These are phyloP conservation scores for Melinaea marsaeus DNA, from an alignment of 2,888 invertebrate species.

Conservation along the genomic window DNA sequence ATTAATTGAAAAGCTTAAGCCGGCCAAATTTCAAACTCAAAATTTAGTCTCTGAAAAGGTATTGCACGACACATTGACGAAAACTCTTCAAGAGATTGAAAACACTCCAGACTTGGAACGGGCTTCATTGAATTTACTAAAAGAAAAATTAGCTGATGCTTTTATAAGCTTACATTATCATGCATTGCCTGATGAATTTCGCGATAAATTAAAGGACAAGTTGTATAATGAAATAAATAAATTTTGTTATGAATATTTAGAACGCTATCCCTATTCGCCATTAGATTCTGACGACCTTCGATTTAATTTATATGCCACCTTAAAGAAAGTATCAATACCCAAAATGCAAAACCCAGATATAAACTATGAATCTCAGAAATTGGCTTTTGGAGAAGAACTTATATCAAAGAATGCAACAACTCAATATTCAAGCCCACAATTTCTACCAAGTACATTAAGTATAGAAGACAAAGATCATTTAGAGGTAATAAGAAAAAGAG, in stretches of 20 bases:
- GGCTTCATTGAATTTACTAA: constrained; percentile 46
- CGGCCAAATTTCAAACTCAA: constrained; percentile 39
- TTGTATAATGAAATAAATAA: constrained; percentile 43
- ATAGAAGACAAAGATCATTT: constrained; percentile 19
- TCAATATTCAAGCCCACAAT: constrained; percentile 7
- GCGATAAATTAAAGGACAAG: constrained; percentile 40
- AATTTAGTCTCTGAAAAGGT: constrained; percentile 42
- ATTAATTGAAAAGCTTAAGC: constrained; percentile 40
- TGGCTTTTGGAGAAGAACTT: background rate
- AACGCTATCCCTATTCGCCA: constrained; percentile 39
- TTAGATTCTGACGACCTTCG: constrained; percentile 41
- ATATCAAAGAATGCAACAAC: background rate
- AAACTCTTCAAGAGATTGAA: constrained; percentile 39
- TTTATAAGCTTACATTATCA: constrained; percentile 51
- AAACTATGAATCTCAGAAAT: background rate
- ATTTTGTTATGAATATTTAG: constrained; percentile 50
- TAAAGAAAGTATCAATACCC: constrained; percentile 46
- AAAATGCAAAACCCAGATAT: too few species aligned
- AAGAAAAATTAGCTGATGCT: constrained; percentile 53
- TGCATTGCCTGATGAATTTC: constrained; percentile 33
- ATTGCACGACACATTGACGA: constrained; percentile 46
- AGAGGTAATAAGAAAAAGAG: constrained; percentile 17
- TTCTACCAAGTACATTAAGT: constrained; percentile 12
- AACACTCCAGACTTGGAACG: constrained; percentile 39
- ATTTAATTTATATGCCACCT: constrained; percentile 42